Evolutionary conservation across 1,140 invertebrate species (phyloP).

Genomic region (Hermetia illucens): DNA sequence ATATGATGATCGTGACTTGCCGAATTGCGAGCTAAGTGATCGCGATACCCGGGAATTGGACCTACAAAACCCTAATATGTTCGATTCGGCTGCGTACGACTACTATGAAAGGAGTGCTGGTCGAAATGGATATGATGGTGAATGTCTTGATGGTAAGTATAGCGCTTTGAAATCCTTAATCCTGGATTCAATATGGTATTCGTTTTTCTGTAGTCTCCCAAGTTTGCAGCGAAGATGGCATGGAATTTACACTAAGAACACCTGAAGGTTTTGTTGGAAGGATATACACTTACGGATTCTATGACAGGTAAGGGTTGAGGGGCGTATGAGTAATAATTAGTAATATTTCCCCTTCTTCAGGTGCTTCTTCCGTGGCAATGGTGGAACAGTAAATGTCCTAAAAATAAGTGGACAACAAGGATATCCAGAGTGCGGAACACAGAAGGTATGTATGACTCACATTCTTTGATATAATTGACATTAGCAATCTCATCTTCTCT

Average conservation of each 20-base stretch:
- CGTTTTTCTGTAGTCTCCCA: slow-evolving; percentile 54
- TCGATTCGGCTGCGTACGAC: slow-evolving; percentile 74
- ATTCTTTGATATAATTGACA: too few species aligned
- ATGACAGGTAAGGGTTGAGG: slow-evolving; percentile 50
- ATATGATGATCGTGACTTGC: slow-evolving; percentile 51
- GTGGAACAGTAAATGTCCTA: slow-evolving; percentile 66
- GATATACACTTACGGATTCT: slow-evolving; percentile 85
- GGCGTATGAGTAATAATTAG: too few species aligned
- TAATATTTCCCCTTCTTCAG: slow-evolving; percentile 16
- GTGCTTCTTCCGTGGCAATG: slow-evolving; percentile 81
- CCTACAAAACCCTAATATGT: slow-evolving; percentile 67
- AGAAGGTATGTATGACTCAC: slow-evolving; percentile 40
- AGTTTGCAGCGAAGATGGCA: slow-evolving; percentile 82
- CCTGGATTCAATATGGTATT: neutral
- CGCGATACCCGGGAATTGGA: slow-evolving; percentile 71
- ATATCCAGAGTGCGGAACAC: slow-evolving; percentile 83
- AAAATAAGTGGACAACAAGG: slow-evolving; percentile 76
- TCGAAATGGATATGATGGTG: slow-evolving; percentile 47
- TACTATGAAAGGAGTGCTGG: slow-evolving; percentile 70
- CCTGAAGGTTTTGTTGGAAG: slow-evolving; percentile 77
- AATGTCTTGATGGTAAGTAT: slow-evolving; percentile 65
- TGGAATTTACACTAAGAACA: slow-evolving; percentile 80
- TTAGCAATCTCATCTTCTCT: too few species aligned
- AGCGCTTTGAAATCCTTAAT: slow-evolving; percentile 4
- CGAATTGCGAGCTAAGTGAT: slow-evolving; percentile 82